Base-by-base conservation (phyloP, 2,888 invertebrate genomes). In the Nomada ferruginata region DNA sequence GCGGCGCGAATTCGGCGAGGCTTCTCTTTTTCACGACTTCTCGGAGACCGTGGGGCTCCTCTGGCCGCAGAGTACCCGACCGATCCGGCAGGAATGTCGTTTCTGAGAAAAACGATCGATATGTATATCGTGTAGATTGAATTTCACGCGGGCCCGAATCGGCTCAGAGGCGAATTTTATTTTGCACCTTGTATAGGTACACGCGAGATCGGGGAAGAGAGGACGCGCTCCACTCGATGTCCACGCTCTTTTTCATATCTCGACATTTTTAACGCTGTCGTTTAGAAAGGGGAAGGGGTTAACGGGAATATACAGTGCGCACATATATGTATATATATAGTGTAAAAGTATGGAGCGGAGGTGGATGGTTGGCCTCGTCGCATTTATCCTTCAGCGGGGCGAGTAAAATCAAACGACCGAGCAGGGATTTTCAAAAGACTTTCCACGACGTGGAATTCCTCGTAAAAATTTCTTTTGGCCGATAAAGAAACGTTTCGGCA, bases 401-500 rank as follows among this genome's bases (percentile, higher is more conserved):
- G 47, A 26, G 26, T 47, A 52, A 60, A 70, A 60, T 70, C 7
- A 23, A 36, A 52, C 47, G 47, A 18, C 0, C 15, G 18, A 18
- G 42, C 47, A n/a, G 29, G 2, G 44, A 15, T 70, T 60, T 70
- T 70, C 52, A 47, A 13, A 53, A 9, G 68, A 53, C 64, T 70
- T 70, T 60, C 13, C n/a, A 47, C 42, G 47, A 50, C 60, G 50
- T 15, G 59, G 44, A 26, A 77, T 65, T 61, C 61, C 77, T 78
- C 83, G 85, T 82, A 84, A 84, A 84, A 83, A 76, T 85, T 73
- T 65, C 63, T 53, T 60, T 60, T 44, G 63, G 50, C 29, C 70
- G 50, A 63, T 63, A 64, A 73, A 84, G 84, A 86, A 79, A 84
- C 77, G 85, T 82, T 85, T 86, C 85, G 83, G 73, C 82, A 53